Base-by-base conservation (phyloP, 2,888 invertebrate species). In the Athrips mouffetella region DNA sequence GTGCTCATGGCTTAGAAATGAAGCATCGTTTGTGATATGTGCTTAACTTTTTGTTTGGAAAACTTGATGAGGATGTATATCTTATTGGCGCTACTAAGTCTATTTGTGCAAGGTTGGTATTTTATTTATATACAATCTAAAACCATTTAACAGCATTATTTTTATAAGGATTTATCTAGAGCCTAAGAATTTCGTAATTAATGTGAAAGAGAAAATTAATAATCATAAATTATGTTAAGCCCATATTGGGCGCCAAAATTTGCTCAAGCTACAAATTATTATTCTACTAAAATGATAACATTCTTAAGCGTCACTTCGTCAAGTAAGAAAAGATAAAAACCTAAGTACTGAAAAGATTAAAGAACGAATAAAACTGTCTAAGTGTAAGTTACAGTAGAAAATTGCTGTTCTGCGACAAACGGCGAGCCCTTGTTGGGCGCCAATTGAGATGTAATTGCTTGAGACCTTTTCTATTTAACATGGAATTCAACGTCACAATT, bases 61-160 rank as follows among this genome's bases (percentile, higher is more conserved):
- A 69, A 70, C 62, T 67, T 69, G 60, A 71, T 74, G 71, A 85
- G 84, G 84, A 87, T 87, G 86, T 80, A 81, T 76, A 65, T 84
- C 71, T 66, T 78, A 69, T 70, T 83, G 59, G 70, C 70, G 58
- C 65, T 83, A 58, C 58, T 85, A 65, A 76, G 78, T 70, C 76
- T 87, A 66, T 73, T 86, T 65, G 69, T 85, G 61, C 80, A 81
- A 83, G 86, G 85, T 85, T 82, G 70, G 58, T 54, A 46, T 4
- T 29, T n/a, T 18, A 18, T 10, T 42, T 37, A 21, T n/a, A n/a
- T n/a, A n/a, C n/a, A n/a, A n/a, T n/a, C n/a, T n/a, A n/a, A n/a
- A n/a, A n/a, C n/a, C n/a, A n/a, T n/a, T n/a, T n/a, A n/a, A n/a
- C n/a, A n/a, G n/a, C n/a, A n/a, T n/a, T n/a, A n/a, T n/a, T n/a